Base-by-base conservation (phyloP, 2,888 invertebrate genomes). In the Oxystoma pomonae region DNA sequence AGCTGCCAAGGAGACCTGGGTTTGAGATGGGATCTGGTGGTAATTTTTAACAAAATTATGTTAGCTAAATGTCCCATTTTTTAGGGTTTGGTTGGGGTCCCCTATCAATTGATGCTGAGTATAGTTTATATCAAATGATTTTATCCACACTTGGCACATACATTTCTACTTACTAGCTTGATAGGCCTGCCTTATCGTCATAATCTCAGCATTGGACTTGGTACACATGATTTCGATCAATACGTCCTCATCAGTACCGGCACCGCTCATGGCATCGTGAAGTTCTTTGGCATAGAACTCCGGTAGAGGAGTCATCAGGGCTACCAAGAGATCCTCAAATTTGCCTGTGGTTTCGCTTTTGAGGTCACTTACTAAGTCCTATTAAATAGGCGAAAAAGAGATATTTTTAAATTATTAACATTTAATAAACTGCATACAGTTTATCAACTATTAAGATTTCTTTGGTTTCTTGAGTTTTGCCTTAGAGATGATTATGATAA, bases 171-270 rank as follows among this genome's bases (percentile, higher is more conserved):
- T 79, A 93, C 93, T 82, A 70, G 87, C 84, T 72, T 89, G 86
- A 75, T 93, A 94, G 49, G 91, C 88, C 69, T 87, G 86, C 65
- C 90, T 87, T 74, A 94, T 92, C 59, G 89, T 88, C 69, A 87
- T 85, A 68, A 94, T 91, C 78, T 94, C 94, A 62, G 87, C 84
- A 80, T 96, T 96, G 66, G 90, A 90, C 76, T 94, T 85, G 5
- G 95, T 91, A 74, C 94, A 93, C 77, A 96, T 84, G 59, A 96
- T 90, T 80, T 96, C 96, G 64, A 96, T 91, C 60, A 96, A 85
- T 16, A 90, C 90, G 71, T 91, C 91, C 78, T 92, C 92, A 69
- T 92, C 90, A 0, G 94, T 94, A 2, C 94, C 94, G 61, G 92
- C 81, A 55, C 96, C 95, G 51, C 86, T 83, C 78, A 94, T 90